A percentile compares a stretch with the other conserved stretches of the same genome.
phyloP scores from a whole-genome alignment of 2,797 vertebrate species.

The Gorsachius magnificus region DNA sequence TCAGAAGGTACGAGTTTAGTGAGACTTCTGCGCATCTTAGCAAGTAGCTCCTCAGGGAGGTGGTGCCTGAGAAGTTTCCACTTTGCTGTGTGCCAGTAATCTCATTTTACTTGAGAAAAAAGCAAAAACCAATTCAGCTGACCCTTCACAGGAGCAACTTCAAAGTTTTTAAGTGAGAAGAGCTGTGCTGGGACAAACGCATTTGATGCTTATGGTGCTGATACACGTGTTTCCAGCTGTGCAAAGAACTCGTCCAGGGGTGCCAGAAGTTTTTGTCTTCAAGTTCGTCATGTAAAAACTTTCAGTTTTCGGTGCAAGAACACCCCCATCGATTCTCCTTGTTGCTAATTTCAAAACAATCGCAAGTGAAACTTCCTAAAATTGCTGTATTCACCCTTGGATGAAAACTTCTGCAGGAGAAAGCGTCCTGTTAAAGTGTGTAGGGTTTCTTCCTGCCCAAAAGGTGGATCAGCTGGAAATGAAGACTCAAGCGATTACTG shows the following conservation, averaged over 20 bases:
- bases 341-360: not conserved
- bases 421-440: not conserved
- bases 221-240: not conserved
- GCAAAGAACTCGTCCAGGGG: not conserved
- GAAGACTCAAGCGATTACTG: not conserved
- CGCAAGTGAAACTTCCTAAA: not conserved
- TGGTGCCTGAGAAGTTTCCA: not conserved
- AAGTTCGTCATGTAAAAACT: not conserved
- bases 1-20: not conserved
- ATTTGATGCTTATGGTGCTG: not conserved
- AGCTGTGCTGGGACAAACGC: not conserved
- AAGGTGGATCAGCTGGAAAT: not conserved
- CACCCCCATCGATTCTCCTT: rapidly evolving
- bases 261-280: not conserved
- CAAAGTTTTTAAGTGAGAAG: not conserved
- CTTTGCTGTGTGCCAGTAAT: not conserved
- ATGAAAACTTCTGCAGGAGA: not conserved
- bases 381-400: not conserved
- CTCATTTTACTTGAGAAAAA: not conserved
- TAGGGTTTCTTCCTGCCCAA: not conserved
- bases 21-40: not conserved
- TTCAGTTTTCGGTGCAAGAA: not conserved
- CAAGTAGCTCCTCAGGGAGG: not conserved
- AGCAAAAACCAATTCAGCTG: not conserved
- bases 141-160: not conserved